Evolutionary conservation across 1,140 invertebrate species (phyloP).

Genomic region (Aleiodes sp.): DNA sequence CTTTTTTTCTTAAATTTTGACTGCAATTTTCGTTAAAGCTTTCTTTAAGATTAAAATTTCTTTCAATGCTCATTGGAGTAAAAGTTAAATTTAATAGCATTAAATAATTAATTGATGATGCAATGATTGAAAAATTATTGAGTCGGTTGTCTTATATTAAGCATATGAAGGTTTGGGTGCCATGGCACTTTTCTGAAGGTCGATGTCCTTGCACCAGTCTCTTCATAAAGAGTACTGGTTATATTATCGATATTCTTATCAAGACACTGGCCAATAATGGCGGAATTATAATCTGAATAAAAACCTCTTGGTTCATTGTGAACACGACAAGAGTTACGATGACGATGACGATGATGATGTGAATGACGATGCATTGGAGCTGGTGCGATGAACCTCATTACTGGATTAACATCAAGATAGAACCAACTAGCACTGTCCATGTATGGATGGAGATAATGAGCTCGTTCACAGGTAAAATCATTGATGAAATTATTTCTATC

Average conservation of each 20-base stretch:
- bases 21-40: too few species aligned
- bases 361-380: slow-evolving; percentile 34
- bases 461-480: slow-evolving; percentile 17
- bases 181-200: slow-evolving; percentile 66
- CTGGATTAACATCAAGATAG: slow-evolving; percentile 49
- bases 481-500: slow-evolving; percentile 11
- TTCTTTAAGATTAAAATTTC: too few species aligned
- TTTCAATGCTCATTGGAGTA: too few species aligned
- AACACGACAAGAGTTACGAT: slow-evolving; percentile 36
- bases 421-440: slow-evolving; percentile 55
- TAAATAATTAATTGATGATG: slow-evolving; percentile 1
- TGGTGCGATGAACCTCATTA: slow-evolving; percentile 31
- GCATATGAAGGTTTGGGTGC: slow-evolving; percentile 66
- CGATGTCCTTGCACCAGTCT: slow-evolving; percentile 44
- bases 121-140: not conserved
- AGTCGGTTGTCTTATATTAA: slow-evolving; percentile 56
- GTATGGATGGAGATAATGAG: slow-evolving; percentile 39
- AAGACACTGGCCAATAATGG: not conserved
- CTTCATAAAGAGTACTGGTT: slow-evolving; percentile 35
- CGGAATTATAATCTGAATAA: not conserved
- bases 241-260: not conserved
- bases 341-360: slow-evolving; percentile 28
- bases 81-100: too few species aligned
- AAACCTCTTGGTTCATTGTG: slow-evolving; percentile 51
- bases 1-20: not conserved